Percentiles rank a stretch among this genome's conserved stretches.
Evolutionary conservation across 1,140 invertebrate species (phyloP).

Genomic region (Cyrtorhinus lividipennis): DNA sequence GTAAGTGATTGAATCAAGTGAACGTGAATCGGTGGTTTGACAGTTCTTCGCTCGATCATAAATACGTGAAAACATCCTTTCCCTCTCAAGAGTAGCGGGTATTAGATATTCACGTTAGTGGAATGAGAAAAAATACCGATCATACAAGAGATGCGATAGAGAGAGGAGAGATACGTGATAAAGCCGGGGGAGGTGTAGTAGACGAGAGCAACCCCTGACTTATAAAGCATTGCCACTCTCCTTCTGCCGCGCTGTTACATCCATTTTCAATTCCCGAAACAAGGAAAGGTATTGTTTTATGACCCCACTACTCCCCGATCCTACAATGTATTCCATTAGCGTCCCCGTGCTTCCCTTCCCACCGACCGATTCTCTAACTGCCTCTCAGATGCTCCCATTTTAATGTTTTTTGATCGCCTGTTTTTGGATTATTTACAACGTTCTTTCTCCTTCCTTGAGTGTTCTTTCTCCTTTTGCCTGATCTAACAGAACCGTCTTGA

Average conservation of each 20-base stretch:
- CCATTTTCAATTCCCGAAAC: constrained; percentile 17
- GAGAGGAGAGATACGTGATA: neutral
- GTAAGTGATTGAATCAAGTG: too few relatives aligned
- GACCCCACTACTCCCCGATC: constrained; percentile 1
- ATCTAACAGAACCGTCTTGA: neutral
- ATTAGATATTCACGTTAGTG: too few relatives aligned
- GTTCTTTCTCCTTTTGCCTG: neutral
- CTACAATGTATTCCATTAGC: constrained; percentile 16
- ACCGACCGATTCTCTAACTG: neutral
- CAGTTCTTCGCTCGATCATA: too few relatives aligned
- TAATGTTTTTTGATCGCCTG: constrained; percentile 15
- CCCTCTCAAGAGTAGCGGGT: too few relatives aligned
- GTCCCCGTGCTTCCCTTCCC: neutral
- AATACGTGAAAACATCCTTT: too few relatives aligned
- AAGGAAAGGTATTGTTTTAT: constrained; percentile 19
- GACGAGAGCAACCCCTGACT: too few relatives aligned
- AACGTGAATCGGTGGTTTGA: too few relatives aligned
- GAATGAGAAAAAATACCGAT: too few relatives aligned
- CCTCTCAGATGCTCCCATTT: constrained; percentile 14
- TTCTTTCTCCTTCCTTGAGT: neutral
- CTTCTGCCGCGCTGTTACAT: constrained; percentile 9
- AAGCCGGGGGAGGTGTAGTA: neutral
- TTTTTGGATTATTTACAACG: constrained; percentile 14
- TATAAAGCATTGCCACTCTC: constrained; percentile 15
- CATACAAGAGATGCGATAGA: constrained; percentile 7